Percentiles rank a stretch among this genome's conserved stretches.
Conservation (phyloP, 2,797 vertebrate species). For the Nothura maculosa region DNA sequence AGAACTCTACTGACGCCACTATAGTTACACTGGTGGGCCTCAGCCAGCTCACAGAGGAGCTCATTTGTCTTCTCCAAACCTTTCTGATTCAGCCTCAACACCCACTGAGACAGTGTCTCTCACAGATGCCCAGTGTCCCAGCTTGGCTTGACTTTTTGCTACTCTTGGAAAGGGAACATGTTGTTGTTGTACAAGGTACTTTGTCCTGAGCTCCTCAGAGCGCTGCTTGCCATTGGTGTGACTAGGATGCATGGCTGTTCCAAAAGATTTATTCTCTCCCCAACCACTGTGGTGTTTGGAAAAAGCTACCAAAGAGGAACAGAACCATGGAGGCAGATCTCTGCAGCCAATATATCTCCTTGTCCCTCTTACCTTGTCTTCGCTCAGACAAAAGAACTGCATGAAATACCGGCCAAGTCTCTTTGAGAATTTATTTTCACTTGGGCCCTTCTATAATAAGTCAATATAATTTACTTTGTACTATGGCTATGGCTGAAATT, state of each 20-base stretch:
- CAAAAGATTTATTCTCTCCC: background rate
- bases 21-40: background rate
- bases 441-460: background rate
- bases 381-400: background rate
- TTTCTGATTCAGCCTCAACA: background rate
- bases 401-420: background rate
- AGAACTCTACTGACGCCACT: background rate
- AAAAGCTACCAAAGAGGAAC: background rate
- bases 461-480: background rate
- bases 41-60: background rate
- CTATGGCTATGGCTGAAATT: slow-evolving; percentile 21
- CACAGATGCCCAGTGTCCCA: background rate
- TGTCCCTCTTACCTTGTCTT: background rate
- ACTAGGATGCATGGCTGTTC: background rate
- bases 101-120: background rate
- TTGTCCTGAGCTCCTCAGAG: background rate
- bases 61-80: background rate
- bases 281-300: background rate
- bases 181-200: background rate
- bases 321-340: background rate
- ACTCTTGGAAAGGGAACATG: background rate
- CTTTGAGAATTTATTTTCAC: background rate
- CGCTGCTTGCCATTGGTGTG: background rate
- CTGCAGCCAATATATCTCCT: background rate
- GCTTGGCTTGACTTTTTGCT: background rate